Conservation (phyloP, 1,140 invertebrate genomes). For the Lerema accius region DNA sequence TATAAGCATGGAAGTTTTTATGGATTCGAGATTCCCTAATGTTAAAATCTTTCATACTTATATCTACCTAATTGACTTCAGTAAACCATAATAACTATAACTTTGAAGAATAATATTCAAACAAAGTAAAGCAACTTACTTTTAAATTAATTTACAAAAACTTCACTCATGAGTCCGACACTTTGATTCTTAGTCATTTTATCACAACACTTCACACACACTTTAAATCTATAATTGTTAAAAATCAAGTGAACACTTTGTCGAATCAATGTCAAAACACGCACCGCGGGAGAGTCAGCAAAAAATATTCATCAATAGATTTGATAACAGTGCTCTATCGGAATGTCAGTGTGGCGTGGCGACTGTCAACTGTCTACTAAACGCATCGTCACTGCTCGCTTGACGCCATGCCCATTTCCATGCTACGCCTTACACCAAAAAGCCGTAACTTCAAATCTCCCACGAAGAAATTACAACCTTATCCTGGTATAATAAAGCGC, state of each 20-base stretch:
- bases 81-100: too few species aligned
- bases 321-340: conserved; percentile 79
- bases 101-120: not conserved
- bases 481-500: conserved; percentile 17
- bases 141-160: conserved; percentile 1
- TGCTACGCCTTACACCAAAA: conserved; percentile 39
- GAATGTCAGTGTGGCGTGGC: conserved; percentile 80
- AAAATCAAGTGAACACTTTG: too few species aligned
- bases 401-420: conserved; percentile 80
- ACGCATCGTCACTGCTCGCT: conserved; percentile 78
- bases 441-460: conserved; percentile 7
- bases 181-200: conserved; percentile 48
- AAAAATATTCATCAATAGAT: conserved; percentile 71
- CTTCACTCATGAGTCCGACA: conserved; percentile 41
- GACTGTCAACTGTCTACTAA: conserved; percentile 83
- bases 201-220: conserved; percentile 66
- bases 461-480: conserved; percentile 36
- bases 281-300: conserved; percentile 51
- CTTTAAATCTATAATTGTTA: too few species aligned
- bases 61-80: too few species aligned
- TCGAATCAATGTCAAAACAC: conserved; percentile 43
- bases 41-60: too few species aligned
- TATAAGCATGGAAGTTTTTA: too few species aligned
- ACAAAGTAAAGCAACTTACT: conserved; percentile 14
- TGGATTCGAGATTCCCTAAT: too few species aligned